These are phyloP conservation scores for Aplysia californica DNA, from an alignment of 1,140 invertebrate species.

Conservation along the genomic window DNA sequence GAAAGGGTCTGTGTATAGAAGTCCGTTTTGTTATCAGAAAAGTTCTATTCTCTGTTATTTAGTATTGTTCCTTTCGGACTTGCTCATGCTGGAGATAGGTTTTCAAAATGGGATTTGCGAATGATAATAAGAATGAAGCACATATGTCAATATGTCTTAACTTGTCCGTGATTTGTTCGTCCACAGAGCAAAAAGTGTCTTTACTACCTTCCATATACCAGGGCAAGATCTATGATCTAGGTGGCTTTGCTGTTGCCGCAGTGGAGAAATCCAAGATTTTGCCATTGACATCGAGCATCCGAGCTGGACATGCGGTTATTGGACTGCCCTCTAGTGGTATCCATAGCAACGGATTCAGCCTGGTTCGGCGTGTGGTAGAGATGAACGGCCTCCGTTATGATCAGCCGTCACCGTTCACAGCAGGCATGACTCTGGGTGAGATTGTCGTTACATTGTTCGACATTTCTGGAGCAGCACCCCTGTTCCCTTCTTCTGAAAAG, in stretches of 20 bases:
- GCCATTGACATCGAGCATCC: slow-evolving; percentile 79
- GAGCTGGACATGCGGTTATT: slow-evolving; percentile 84
- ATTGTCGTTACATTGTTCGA: too few relatives aligned
- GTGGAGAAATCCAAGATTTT: slow-evolving; percentile 82
- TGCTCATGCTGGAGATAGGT: too few relatives aligned
- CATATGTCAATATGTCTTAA: too few relatives aligned
- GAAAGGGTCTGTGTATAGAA: too few relatives aligned
- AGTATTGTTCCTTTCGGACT: too few relatives aligned
- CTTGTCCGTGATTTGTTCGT: slow-evolving; percentile 24
- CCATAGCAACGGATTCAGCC: slow-evolving; percentile 96
- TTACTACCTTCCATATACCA: slow-evolving; percentile 96
- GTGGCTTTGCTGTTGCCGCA: slow-evolving; percentile 94
- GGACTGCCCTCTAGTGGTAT: slow-evolving; percentile 87
- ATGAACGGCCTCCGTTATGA: slow-evolving; percentile 73
- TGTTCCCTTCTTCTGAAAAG: too few relatives aligned
- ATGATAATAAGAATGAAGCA: too few relatives aligned
- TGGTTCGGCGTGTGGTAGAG: slow-evolving; percentile 88
- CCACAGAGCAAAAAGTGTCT: slow-evolving; percentile 92
- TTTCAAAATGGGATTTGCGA: too few relatives aligned
- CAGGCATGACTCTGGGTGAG: slow-evolving; percentile 69
- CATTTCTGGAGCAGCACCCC: too few relatives aligned
- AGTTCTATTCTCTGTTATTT: too few relatives aligned
- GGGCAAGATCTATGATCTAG: slow-evolving; percentile 89
- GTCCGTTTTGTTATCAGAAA: too few relatives aligned
- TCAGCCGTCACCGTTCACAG: slow-evolving; percentile 83